Evolutionary conservation across 2,888 invertebrate genomes (phyloP), one percentile per base, ranked within the genome.

Genomic region (Spicauda simplicius): DNA sequence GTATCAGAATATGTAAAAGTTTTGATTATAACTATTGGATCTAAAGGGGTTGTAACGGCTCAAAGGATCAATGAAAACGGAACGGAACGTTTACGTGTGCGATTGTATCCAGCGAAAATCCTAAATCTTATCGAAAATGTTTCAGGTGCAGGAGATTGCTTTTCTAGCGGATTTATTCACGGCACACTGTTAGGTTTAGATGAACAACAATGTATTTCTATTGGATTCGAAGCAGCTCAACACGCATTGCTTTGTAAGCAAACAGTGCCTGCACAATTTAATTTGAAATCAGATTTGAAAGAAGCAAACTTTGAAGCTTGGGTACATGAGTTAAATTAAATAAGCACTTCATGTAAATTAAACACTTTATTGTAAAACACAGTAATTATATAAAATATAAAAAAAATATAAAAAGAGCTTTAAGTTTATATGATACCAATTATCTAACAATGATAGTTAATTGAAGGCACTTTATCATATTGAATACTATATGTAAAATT

Each of bases 111-210:
- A 61, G 86, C 85, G 4, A 71, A 85, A 72, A 75, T 79, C 69
- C 69, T 94, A 50, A 68, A 82, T 67, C 76, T 90, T 61, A 84
- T 97, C 14, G 93, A 95, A 61, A 97, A 95, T 88, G 97, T 97
- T 0, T 97, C 97, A n/a, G 97, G 97, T 5, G 97, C 97, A 19
- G 97, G 97, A 1, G 97, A 97, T 79, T 96, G 97, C 81, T 95
- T 96, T 77, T 94, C 95, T 3, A 95, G 95, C 79, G 97, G 96
- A 0, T 95, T 96, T 76, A 95, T 97, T 66, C 86, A 94, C 20
- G 96, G 95, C 0, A 87, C 96, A 78, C 81, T 97, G 25, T 83
- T 82, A 41, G 94, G 94, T 0, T 84, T 89, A 50, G 74, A 85
- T 7, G 95, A 96, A 81, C 87, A 94, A 57, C 84, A 91, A 67